A percentile compares a stretch with the other conserved stretches of the same genome.
Conservation (phyloP, 2,797 vertebrate species). For the Lophotriccus pileatus region DNA sequence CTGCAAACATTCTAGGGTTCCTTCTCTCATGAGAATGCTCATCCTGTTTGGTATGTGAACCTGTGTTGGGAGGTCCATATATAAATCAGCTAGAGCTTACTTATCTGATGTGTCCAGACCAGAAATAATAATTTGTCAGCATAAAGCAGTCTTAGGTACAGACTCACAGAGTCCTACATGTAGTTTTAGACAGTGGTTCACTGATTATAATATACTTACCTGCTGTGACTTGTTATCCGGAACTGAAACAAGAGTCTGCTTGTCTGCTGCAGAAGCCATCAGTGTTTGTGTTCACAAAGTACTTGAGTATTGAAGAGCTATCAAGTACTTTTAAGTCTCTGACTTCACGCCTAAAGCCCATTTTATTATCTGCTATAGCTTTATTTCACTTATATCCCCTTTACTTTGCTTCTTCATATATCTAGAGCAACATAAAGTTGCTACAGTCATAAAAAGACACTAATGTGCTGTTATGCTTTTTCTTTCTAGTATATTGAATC, state of each 20-base stretch:
- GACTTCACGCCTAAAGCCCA: neutral
- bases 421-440: neutral
- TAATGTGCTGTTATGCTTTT: neutral
- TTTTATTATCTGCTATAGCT: neutral
- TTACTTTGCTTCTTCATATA: neutral
- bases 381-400: neutral
- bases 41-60: neutral
- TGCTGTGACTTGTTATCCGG: neutral
- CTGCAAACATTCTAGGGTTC: neutral
- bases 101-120: neutral
- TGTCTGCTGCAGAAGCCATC: neutral
- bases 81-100: neutral
- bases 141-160: neutral
- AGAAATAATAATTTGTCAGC: neutral
- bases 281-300: neutral
- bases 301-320: neutral
- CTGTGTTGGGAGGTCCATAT: neutral
- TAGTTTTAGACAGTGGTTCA: neutral
- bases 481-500: slow-evolving; percentile 84
- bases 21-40: neutral
- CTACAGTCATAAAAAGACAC: neutral
- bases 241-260: neutral
- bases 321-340: neutral
- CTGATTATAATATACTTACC: neutral
- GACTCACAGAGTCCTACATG: neutral